Percentiles rank a stretch among this genome's conserved stretches.
phyloP scores from a whole-genome alignment of 2,888 invertebrate genomes.

The Geotrupes spiniger region DNA sequence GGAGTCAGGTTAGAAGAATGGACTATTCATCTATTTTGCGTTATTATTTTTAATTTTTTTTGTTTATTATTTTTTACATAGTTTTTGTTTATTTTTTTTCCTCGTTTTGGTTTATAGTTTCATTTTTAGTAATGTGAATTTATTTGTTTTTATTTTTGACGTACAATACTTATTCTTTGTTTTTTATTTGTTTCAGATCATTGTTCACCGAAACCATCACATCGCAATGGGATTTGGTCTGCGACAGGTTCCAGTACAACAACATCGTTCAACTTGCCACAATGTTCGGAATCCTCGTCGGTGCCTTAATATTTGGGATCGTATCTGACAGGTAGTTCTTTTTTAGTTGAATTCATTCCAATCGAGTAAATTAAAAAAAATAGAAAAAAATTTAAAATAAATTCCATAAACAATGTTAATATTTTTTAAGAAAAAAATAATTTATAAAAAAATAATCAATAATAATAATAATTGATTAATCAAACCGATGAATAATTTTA shows the following conservation, averaged over 20 bases:
- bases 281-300: slow-evolving; percentile 75
- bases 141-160: neutral
- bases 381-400: too few relatives aligned
- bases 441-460: too few relatives aligned
- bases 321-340: slow-evolving; percentile 66
- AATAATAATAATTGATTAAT: too few relatives aligned
- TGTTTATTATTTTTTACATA: neutral
- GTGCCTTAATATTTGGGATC: slow-evolving; percentile 72
- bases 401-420: too few relatives aligned
- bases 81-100: neutral
- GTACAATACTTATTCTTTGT: too few relatives aligned
- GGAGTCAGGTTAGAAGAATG: too few relatives aligned
- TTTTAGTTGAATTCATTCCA: too few relatives aligned
- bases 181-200: slow-evolving; percentile 36
- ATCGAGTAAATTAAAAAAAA: too few relatives aligned
- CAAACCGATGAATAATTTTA: too few relatives aligned
- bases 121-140: neutral
- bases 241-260: slow-evolving; percentile 62
- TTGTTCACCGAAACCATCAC: slow-evolving; percentile 70
- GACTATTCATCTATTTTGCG: too few relatives aligned
- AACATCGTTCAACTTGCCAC: slow-evolving; percentile 75
- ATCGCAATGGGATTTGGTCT: slow-evolving; percentile 75
- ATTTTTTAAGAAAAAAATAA: too few relatives aligned
- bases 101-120: neutral
- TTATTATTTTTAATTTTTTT: too few relatives aligned